These are phyloP conservation scores for Malacoctenus gilli DNA, from an alignment of 2,797 vertebrate genomes.

Conservation along the genomic window DNA sequence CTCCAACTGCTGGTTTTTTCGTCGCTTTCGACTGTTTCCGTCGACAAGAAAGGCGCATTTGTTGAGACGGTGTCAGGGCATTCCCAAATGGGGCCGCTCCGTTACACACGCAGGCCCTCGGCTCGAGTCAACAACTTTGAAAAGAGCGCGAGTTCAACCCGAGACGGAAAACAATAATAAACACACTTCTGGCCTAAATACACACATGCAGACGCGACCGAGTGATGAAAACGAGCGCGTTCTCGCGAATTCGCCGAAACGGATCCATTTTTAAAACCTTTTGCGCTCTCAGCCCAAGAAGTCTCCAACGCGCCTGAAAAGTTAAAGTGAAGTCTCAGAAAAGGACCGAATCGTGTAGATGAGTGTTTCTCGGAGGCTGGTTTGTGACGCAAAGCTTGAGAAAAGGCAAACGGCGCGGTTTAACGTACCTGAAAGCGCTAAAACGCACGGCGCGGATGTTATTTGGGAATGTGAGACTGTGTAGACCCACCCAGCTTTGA, in stretches of 20 bases:
- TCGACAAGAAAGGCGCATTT: constrained; percentile 70
- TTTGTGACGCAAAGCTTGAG: neutral
- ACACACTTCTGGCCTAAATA: neutral
- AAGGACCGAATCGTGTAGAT: neutral
- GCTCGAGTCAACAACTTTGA: constrained; percentile 47
- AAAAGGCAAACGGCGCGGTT: constrained; percentile 22
- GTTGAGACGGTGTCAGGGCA: constrained; percentile 51
- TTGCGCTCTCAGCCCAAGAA: constrained; percentile 22
- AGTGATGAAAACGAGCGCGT: rapidly evolving
- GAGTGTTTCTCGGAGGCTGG: neutral
- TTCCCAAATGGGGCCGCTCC: constrained; percentile 56
- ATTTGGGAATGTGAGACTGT: constrained; percentile 68
- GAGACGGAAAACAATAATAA: constrained; percentile 14
- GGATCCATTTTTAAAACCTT: constrained; percentile 20
- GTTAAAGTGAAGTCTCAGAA: neutral
- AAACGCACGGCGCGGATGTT: constrained; percentile 64
- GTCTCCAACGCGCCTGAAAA: constrained; percentile 26
- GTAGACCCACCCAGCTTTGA: constrained; percentile 77
- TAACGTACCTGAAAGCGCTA: constrained; percentile 71
- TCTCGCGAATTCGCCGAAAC: neutral
- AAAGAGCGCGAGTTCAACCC: constrained; percentile 69
- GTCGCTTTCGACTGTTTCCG: constrained; percentile 35
- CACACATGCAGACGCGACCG: rapidly evolving
- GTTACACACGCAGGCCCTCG: constrained; percentile 43
- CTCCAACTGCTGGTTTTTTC: neutral